Evolutionary conservation across 2,113 vertebrate genomes (phyloP).

Genomic region (Sinocyclocheilus rhinocerous): DNA sequence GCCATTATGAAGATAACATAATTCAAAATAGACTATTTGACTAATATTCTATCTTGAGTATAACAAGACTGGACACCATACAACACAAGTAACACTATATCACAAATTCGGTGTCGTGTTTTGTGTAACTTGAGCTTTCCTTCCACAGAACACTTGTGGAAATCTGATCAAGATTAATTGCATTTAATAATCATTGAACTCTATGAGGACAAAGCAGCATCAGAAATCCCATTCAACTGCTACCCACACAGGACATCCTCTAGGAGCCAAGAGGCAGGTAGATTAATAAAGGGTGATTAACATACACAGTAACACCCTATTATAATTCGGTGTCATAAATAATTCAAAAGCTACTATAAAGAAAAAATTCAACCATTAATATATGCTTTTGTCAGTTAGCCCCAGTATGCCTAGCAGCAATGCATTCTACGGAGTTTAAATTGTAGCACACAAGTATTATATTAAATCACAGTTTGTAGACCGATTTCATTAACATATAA

Average conservation of each 20-base stretch:
- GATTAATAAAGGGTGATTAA: slow-evolving; percentile 31
- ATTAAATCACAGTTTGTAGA: neutral
- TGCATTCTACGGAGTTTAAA: neutral
- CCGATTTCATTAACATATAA: neutral
- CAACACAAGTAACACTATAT: neutral
- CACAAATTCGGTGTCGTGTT: neutral
- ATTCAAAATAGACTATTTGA: no score
- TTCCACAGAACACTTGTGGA: slow-evolving; percentile 11
- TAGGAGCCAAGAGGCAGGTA: slow-evolving; percentile 2
- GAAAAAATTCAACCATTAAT: slow-evolving; percentile 12
- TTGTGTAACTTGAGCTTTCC: neutral
- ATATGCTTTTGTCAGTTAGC: slow-evolving; percentile 16
- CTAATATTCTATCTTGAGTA: neutral
- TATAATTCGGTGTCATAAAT: neutral
- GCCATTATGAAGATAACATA: neutral
- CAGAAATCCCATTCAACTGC: neutral
- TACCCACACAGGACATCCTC: neutral
- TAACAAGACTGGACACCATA: neutral
- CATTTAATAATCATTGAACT: neutral
- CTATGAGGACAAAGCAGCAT: slow-evolving; percentile 17
- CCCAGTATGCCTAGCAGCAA: slow-evolving; percentile 29
- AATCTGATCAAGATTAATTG: neutral
- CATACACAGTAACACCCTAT: slow-evolving; percentile 24
- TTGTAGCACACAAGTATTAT: neutral
- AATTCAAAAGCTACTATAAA: slow-evolving; percentile 18